Percentiles rank a stretch among this genome's conserved stretches.
Evolutionary conservation across 1,140 invertebrate genomes (phyloP).

Genomic region (Drosophila parabipectinata): DNA sequence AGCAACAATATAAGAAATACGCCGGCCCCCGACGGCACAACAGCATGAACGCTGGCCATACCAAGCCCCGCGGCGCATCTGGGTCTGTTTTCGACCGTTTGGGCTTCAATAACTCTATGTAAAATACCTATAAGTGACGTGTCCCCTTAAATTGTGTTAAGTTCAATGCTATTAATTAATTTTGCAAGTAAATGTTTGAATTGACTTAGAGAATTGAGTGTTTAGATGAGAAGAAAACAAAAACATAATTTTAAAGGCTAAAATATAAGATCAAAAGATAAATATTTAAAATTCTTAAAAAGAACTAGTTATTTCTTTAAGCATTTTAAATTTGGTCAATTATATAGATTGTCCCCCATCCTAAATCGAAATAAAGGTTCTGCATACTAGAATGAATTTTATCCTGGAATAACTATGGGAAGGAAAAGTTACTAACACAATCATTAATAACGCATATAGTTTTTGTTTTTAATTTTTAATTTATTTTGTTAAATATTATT

Average conservation of each 20-base stretch:
- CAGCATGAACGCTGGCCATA: constrained; percentile 53
- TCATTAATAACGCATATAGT: not conserved
- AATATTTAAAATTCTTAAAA: not conserved
- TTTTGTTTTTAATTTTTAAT: not conserved
- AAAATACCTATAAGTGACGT: constrained; percentile 25
- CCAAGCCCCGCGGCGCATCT: constrained; percentile 38
- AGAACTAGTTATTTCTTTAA: not conserved
- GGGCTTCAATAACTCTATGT: constrained; percentile 74
- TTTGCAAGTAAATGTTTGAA: constrained; percentile 52
- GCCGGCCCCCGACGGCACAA: constrained; percentile 30
- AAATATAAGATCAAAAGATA: not conserved
- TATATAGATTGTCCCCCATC: not conserved
- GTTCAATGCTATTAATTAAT: constrained; percentile 27
- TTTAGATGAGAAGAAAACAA: not conserved
- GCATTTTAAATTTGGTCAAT: not conserved
- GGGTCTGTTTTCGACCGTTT: constrained; percentile 79
- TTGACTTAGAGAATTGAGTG: not conserved
- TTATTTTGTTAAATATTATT: constrained; percentile 10
- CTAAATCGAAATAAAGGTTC: not conserved
- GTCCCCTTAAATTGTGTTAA: constrained; percentile 35
- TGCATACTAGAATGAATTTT: not conserved
- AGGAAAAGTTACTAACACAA: not conserved
- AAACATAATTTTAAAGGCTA: not conserved
- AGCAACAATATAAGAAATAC: constrained; percentile 27
- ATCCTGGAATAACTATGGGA: not conserved